Conservation (phyloP, 1,140 invertebrate species). For the Brachystomella parvula region DNA sequence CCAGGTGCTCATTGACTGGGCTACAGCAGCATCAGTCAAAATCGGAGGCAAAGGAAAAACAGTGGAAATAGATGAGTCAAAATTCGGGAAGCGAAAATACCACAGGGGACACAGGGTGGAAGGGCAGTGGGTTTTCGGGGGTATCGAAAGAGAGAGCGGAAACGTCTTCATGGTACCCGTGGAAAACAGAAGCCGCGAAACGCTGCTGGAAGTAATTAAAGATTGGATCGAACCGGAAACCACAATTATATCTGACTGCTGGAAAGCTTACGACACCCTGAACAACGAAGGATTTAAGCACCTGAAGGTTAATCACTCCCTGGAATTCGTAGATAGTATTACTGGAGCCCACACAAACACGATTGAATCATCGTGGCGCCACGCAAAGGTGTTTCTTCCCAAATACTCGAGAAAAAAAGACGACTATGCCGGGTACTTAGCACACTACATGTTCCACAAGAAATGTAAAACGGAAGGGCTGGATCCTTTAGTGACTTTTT, state of each 20-base stretch:
- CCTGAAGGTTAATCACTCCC: constrained; percentile 16
- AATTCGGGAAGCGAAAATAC: constrained; percentile 40
- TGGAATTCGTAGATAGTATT: not conserved
- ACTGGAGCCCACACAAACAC: constrained; percentile 15
- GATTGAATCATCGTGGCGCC: constrained; percentile 11
- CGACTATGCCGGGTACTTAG: constrained; percentile 9
- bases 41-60: constrained; percentile 5
- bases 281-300: constrained; percentile 1
- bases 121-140: constrained; percentile 46
- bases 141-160: constrained; percentile 32
- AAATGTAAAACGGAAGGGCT: not conserved
- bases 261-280: constrained; percentile 27
- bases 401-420: not conserved
- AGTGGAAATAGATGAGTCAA: constrained; percentile 39
- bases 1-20: not conserved
- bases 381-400: constrained; percentile 4
- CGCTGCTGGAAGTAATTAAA: constrained; percentile 35
- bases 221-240: constrained; percentile 38
- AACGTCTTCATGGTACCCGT: constrained; percentile 33
- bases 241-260: constrained; percentile 39
- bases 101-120: constrained; percentile 38
- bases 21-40: not conserved
- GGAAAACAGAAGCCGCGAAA: constrained; percentile 25
- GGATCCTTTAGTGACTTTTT: not conserved
- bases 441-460: constrained; percentile 10